Evolutionary conservation across 2,113 vertebrate species (phyloP).

Genomic region (Ictalurus punctatus): DNA sequence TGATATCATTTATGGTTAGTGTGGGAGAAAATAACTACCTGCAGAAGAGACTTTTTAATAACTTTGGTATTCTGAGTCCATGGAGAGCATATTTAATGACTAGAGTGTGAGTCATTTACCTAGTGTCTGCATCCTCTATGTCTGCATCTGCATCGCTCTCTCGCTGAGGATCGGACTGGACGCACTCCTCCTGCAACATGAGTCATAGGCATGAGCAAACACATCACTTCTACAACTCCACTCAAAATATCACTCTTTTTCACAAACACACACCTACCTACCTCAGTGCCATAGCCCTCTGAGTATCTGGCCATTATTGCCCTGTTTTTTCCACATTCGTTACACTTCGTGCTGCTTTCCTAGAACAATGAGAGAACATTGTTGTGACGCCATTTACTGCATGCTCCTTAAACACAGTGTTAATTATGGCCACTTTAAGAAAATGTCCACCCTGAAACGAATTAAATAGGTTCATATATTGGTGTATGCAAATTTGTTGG

Average conservation of each 20-base stretch:
- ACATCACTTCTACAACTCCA: slow-evolving; percentile 33
- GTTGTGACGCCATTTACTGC: not conserved
- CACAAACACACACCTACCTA: slow-evolving; percentile 49
- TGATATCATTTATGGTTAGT: not conserved
- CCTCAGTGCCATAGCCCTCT: slow-evolving; percentile 78
- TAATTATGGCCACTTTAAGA: not conserved
- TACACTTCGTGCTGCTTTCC: slow-evolving; percentile 63
- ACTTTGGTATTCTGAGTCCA: slow-evolving; percentile 6
- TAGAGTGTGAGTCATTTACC: slow-evolving; percentile 58
- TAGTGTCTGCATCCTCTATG: slow-evolving; percentile 77
- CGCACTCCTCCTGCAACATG: slow-evolving; percentile 71
- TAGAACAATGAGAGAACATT: not conserved
- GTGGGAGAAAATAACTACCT: slow-evolving; percentile 27
- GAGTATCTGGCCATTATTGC: slow-evolving; percentile 68
- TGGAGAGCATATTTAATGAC: slow-evolving; percentile 7
- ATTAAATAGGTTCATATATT: not conserved
- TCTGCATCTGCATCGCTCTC: slow-evolving; percentile 79
- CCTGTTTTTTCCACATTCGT: slow-evolving; percentile 68
- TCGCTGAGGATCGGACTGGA: slow-evolving; percentile 73
- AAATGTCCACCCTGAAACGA: not conserved
- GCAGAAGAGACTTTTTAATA: not conserved
- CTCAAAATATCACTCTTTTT: slow-evolving; percentile 10
- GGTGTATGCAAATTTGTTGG: not conserved
- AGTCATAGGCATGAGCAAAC: slow-evolving; percentile 38
- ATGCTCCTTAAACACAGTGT: not conserved